Evolutionary conservation across 2,797 vertebrate species (phyloP).

Genomic region (Heteromormyrus szaboi): DNA sequence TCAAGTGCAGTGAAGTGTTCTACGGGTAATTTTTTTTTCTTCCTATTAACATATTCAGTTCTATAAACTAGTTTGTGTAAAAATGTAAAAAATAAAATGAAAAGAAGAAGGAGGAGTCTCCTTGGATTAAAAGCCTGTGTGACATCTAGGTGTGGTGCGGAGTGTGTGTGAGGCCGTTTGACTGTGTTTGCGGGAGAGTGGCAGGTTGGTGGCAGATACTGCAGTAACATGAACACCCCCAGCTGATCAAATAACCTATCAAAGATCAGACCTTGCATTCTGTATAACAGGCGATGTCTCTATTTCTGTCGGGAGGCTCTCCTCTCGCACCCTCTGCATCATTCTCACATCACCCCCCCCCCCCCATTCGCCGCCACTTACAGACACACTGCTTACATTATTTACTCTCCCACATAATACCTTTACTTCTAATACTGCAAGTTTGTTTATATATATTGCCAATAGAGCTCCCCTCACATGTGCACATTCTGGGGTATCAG

Average conservation of each 20-base stretch:
- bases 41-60: background rate
- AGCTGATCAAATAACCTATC: slow-evolving; percentile 70
- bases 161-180: slow-evolving; percentile 9
- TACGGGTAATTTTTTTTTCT: background rate
- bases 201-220: slow-evolving; percentile 53
- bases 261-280: slow-evolving; percentile 67
- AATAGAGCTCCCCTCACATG: background rate
- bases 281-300: slow-evolving; percentile 49
- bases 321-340: slow-evolving; percentile 36
- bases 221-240: slow-evolving; percentile 59
- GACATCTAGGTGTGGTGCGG: background rate
- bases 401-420: slow-evolving; percentile 14
- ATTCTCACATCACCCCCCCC: slow-evolving; percentile 49
- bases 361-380: slow-evolving; percentile 39
- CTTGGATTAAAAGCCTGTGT: background rate
- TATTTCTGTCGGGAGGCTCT: slow-evolving; percentile 49
- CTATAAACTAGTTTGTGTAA: background rate
- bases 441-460: background rate
- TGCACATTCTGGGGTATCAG: background rate
- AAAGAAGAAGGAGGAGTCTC: background rate
- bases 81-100: background rate
- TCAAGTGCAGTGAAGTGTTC: background rate
- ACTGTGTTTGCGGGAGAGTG: slow-evolving; percentile 10
- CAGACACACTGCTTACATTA: slow-evolving; percentile 38
- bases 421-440: background rate